Evolutionary conservation across 2,888 invertebrate species (phyloP).

Genomic region (Diplolepis rosae): DNA sequence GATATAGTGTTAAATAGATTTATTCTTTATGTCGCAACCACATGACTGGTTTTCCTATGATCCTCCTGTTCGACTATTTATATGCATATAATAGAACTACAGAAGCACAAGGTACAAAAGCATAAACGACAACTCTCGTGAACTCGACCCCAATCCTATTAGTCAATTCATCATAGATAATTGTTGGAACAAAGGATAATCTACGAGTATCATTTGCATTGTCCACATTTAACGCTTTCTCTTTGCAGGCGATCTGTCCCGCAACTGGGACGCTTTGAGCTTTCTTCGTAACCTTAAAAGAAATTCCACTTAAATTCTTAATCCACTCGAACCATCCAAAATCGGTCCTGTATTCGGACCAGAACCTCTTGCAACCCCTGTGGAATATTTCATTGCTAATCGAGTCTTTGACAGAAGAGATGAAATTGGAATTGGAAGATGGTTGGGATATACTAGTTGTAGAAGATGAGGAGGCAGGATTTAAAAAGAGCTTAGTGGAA

Average conservation of each 20-base stretch:
- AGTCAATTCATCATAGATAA: slow-evolving; percentile 59
- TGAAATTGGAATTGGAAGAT: background rate
- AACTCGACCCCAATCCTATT: slow-evolving; percentile 60
- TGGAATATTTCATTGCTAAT: slow-evolving; percentile 55
- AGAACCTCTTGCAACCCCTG: slow-evolving; percentile 50
- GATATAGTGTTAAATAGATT: background rate
- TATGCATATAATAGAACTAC: slow-evolving; percentile 63
- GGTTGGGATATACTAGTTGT: background rate
- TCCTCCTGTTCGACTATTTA: slow-evolving; percentile 48
- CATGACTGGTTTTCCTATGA: background rate
- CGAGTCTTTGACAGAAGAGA: slow-evolving; percentile 43
- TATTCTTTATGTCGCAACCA: background rate
- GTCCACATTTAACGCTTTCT: slow-evolving; percentile 28
- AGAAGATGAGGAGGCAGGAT: background rate
- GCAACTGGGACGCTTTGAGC: background rate
- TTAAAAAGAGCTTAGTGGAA: background rate
- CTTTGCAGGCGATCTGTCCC: slow-evolving; percentile 32
- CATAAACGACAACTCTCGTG: slow-evolving; percentile 60
- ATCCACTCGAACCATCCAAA: background rate
- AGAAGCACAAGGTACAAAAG: slow-evolving; percentile 65
- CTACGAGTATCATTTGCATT: slow-evolving; percentile 53
- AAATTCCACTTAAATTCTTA: slow-evolving; percentile 38
- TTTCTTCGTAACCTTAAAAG: slow-evolving; percentile 13
- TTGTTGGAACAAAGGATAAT: slow-evolving; percentile 60
- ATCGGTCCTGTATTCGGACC: slow-evolving; percentile 39